Base-by-base conservation (phyloP, 2,888 invertebrate species). In the Drosophila hamatofila region DNA sequence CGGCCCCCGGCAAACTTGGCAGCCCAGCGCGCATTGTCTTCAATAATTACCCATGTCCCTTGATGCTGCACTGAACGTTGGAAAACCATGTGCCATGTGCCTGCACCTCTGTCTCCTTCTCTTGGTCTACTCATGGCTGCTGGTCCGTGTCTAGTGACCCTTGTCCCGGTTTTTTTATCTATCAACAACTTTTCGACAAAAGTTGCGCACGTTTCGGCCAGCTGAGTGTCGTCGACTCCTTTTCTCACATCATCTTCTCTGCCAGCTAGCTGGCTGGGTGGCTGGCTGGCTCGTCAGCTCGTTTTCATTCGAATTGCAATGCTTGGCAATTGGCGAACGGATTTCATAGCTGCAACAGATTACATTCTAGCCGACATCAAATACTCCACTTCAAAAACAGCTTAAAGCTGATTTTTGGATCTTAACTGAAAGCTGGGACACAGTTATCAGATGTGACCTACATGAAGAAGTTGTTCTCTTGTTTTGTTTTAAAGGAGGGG, bases 31-130 rank as follows among this genome's bases (percentile, higher is more conserved):
- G 78, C 80, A 83, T 88, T 85, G 88, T 85, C 84, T 83, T 83
- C 83, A 78, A 86, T 88, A 88, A 86, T 86, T 86, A 86, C 85
- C 85, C 84, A 83, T 84, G 85, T 84, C 88, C 78, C 86, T 68
- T 71, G 72, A 70, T 61, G 73, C 73, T 65, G 56, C 68, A 54
- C 44, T 58, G 60, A 44, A 35, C 48, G 57, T 41, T 51, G 42
- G 65, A 62, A 62, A 65, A 57, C 68, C 71, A 80, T 78, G 56
- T 78, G 73, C 63, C 69, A 44, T 59, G 23, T 44, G 18, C 62
- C 37, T 65, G 48, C 65, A 37, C 4, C 27, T 16, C 27, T 33
- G 12, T 14, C 16, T 25, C 8, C 4, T 30, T 5, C 12, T 12
- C 35, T 23, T 41, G 1, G n/a, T 4, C 44, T 33, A 14, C 8